Conservation (phyloP, 2,113 vertebrate species). For the Pica pica region DNA sequence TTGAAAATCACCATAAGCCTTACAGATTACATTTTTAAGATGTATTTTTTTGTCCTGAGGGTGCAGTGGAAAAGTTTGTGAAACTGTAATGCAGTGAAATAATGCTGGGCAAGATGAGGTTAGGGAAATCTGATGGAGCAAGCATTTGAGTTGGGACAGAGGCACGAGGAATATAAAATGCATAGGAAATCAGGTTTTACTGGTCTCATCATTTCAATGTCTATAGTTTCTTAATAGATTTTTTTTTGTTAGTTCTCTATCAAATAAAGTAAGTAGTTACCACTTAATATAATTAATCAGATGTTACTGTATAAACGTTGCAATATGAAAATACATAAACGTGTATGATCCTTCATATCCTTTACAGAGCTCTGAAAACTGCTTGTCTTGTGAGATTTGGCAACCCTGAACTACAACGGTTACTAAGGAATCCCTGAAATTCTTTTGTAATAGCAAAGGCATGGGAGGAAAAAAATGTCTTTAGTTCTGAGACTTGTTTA, state of each 20-base stretch:
- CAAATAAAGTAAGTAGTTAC: not conserved
- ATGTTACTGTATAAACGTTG: not conserved
- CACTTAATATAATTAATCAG: not conserved
- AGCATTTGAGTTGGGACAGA: not conserved
- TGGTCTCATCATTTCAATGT: not conserved
- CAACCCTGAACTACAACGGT: not conserved
- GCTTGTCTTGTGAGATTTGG: not conserved
- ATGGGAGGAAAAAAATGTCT: not conserved
- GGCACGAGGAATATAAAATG: not conserved
- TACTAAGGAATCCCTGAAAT: not conserved
- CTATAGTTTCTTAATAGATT: not conserved
- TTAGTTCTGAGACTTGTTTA: not conserved
- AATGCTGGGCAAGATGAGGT: not conserved
- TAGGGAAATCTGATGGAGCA: not conserved
- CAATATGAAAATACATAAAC: not conserved
- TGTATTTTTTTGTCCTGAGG: not conserved
- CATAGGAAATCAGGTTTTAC: not conserved
- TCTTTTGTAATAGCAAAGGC: not conserved
- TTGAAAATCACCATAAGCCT: not conserved
- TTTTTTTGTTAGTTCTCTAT: not conserved
- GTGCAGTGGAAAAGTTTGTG: not conserved
- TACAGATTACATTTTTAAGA: not conserved
- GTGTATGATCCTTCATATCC: not conserved
- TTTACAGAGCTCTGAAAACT: not conserved
- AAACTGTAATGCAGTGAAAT: not conserved